A percentile compares a stretch with the other conserved stretches of the same genome.
Conservation (phyloP, 23 tunicate species). For the Halocynthia roretzi region DNA sequence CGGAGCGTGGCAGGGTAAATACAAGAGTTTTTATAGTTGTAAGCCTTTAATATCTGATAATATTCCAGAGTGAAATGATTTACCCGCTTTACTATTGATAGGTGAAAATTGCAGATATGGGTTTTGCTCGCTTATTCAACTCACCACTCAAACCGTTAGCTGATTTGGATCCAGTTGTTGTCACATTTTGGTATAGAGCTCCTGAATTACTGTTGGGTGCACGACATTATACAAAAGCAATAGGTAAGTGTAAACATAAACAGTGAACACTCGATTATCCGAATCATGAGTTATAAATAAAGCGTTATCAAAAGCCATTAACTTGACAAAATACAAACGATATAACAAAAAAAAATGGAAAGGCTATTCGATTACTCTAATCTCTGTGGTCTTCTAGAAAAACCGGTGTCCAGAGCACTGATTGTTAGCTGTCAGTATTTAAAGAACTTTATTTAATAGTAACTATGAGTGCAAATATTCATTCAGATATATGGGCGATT, state of each 20-base stretch:
- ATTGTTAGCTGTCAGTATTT: too few species aligned
- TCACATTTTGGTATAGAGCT: slow-evolving; percentile 98
- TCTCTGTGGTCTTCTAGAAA: too few species aligned
- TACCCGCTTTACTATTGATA: neutral
- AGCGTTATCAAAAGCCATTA: too few species aligned
- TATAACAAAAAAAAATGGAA: too few species aligned
- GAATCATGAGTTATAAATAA: too few species aligned
- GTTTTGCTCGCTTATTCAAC: slow-evolving; percentile 94
- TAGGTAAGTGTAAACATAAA: slow-evolving; percentile 39
- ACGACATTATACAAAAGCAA: slow-evolving; percentile 97
- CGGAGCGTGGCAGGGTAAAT: slow-evolving; percentile 91
- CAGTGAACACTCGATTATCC: too few species aligned
- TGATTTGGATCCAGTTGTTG: slow-evolving; percentile 97
- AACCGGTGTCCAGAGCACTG: too few species aligned
- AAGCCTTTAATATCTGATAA: neutral
- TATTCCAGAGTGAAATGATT: too few species aligned
- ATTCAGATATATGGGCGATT: slow-evolving; percentile 94
- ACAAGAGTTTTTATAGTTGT: neutral
- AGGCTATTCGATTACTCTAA: too few species aligned
- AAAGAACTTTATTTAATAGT: too few species aligned
- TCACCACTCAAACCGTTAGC: slow-evolving; percentile 97
- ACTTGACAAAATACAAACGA: too few species aligned
- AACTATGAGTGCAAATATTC: neutral
- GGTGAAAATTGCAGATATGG: slow-evolving; percentile 99
- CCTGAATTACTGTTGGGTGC: slow-evolving; percentile 96